Base-by-base conservation (phyloP, 2,113 vertebrate species). In the Oryzias melastigma region DNA sequence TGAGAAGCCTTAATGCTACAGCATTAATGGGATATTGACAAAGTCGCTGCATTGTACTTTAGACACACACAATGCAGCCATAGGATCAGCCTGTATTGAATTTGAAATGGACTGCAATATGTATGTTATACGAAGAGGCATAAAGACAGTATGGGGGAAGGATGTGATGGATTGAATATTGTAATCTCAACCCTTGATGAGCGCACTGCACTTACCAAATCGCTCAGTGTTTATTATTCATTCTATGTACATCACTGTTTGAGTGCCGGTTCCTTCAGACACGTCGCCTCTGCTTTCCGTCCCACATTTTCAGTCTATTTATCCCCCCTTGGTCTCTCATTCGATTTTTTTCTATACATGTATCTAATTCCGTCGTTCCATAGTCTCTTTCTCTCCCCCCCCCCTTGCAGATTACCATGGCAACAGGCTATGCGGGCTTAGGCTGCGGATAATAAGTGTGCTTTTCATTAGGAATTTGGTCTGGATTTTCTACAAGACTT, bases 1-100 rank as follows among this genome's bases (percentile, higher is more conserved):
- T 77, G 76, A 42, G 20, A 69, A 75, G 76, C 35, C 77, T 46
- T 56, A 85, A 85, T 80, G 81, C 84, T 67, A 68, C 50, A 72
- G 64, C 66, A 81, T 81, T 51, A 81, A 85, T 83, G 69, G 69
- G 80, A 85, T 85, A 83, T 85, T 73, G 78, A 84, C 81, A 74
- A 57, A 66, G 70, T 52, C 25, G 18, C 77, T 78, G 42, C 56
- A 65, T 64, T 81, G 75, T 79, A 66, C 61, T 83, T 84, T 62
- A 77, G 69, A 78, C 59, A 61, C 45, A 68, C 68, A 78, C 69
- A 64, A 57, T 65, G 73, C 68, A 61, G 25, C 57, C 54, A 45
- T 52, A 44, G 71, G 57, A 83, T 68, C 66, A 71, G 46, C 20
- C 64, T 24, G 49, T 66, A 65, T 74, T 74, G 54, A 52, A 73